Percentiles rank a stretch among this genome's conserved stretches.
phyloP scores from a whole-genome alignment of 2,888 invertebrate species.

The Andrena haemorrhoa region DNA sequence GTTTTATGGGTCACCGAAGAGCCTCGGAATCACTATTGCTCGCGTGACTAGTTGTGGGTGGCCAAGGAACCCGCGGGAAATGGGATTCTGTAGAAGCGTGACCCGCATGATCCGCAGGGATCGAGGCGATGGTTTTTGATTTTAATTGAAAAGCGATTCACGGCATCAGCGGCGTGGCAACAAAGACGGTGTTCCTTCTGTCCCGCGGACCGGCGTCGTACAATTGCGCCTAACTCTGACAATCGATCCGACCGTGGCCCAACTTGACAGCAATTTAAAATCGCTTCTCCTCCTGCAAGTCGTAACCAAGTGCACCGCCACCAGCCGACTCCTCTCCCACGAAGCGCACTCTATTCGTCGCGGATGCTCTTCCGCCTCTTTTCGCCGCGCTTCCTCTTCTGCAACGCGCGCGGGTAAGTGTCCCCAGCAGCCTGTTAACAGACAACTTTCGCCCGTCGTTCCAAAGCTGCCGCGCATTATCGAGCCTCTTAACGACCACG shows the following conservation, averaged over 20 bases:
- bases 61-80: not conserved
- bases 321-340: conserved; percentile 48
- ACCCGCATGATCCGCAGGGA: too few relatives aligned
- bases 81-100: not conserved
- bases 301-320: conserved; percentile 47
- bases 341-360: conserved; percentile 19
- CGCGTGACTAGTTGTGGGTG: not conserved
- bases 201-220: conserved; percentile 45
- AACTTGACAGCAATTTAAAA: conserved; percentile 84
- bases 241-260: conserved; percentile 84
- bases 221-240: conserved; percentile 80
- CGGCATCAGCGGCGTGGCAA: conserved; percentile 19
- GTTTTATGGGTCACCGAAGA: not conserved
- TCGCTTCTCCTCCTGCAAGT: conserved; percentile 66
- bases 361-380: conserved; percentile 38
- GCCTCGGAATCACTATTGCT: not conserved
- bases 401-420: not conserved
- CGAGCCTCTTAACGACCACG: not conserved
- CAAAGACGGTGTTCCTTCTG: conserved; percentile 51
- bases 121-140: not conserved
- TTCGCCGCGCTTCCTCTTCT: not conserved
- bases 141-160: conserved; percentile 49
- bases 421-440: not conserved
- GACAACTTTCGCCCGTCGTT: conserved; percentile 12
- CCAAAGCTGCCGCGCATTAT: conserved; percentile 1